Evolutionary conservation across 2,888 invertebrate species (phyloP), one percentile per base, ranked within the genome.

Genomic region (Leuctra nigra): DNA sequence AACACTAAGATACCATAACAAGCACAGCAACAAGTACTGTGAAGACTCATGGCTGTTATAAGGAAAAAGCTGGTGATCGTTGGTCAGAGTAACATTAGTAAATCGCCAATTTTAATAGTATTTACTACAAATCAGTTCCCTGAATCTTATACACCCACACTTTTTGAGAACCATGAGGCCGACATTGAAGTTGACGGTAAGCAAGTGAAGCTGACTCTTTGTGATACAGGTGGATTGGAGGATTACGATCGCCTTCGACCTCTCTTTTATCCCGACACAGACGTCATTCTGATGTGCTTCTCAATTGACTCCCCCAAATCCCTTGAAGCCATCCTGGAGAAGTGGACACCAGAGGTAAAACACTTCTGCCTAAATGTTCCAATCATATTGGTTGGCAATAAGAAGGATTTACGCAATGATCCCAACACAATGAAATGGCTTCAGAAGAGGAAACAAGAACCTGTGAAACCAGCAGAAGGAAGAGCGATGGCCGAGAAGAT

Each of bases 401-500:
- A 81, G 69, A 75, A 75, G 66, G 95, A 95, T 80, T 82, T 95
- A 69, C 86, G 95, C 70, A 92, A 92, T 74, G 95, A 95, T 80
- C 89, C 91, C 24, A 86, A 86, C 70, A 94, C 93, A 63, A 91
- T 93, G 69, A 88, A 89, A 72, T 96, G 98, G 77, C 83, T 99
- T 67, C 86, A 87, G 68, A 95, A 96, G 79, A 96, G 96, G 94
- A 97, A 97, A 73, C 97, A 98, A 73, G 95, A 95, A 76, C 97
- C 97, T 56, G 97, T 99, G 48, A 91, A 91, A 74, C 88, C 92
- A 53, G 97, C 98, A 71, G 96, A 98, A 72, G 98, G 97, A 60
- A 84, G 93, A 66, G 87, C 91, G 61, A 97, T 98, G 94, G 96
- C 97, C 56, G 95, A 97, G 71, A 96, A 97, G 79, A 97, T 98